Base-by-base conservation (phyloP, 92 coral and sea anemone species). In the Diadumene lineata region DNA sequence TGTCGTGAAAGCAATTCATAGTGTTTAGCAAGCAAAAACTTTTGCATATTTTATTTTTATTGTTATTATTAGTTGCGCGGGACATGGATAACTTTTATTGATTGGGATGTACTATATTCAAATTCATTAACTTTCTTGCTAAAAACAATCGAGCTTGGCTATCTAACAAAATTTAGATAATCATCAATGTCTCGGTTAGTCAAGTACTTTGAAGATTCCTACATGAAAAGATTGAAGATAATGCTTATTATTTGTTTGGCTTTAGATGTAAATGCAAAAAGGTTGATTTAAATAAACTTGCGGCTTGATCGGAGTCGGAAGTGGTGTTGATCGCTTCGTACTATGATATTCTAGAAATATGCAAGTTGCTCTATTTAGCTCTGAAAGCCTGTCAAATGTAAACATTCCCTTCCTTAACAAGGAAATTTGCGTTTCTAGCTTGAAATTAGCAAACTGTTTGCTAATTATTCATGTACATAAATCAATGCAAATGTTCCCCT, bases 401-500 rank as follows among this genome's bases (percentile, higher is more conserved):
- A 75, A 76, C 74, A 76, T 8, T 31, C 31, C 30, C 17, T 74
- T 65, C 7, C 73, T 34, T 64, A 61, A 65, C 61, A 31, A 31
- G 28, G 51, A 25, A 46, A 64, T 76, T 43, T 60, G 44, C 38
- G 26, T 21, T 31, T 57, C 43, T 29, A 9, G 9, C 17, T 21
- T 17, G 7, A 53, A 53, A 21, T 24, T 25, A 46, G 56, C 73
- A 44, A 66, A 34, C 31, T 11, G 31, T 38, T n/a, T 38, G 29
- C 71, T 66, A 72, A 72, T 56, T 57, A 56, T 57, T 29, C 62
- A 72, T 72, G 24, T 53, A 56, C 55, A 72, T 72, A 48, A 27
- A 30, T 28, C 28, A 61, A 72, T 56, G 77, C 50, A 72, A 72
- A 72, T 72, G 19, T 8, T 32, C 32, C n/a, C 22, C 19, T 18